Base-by-base conservation (phyloP, 1,140 invertebrate species). In the Xylocopa sonorina region DNA sequence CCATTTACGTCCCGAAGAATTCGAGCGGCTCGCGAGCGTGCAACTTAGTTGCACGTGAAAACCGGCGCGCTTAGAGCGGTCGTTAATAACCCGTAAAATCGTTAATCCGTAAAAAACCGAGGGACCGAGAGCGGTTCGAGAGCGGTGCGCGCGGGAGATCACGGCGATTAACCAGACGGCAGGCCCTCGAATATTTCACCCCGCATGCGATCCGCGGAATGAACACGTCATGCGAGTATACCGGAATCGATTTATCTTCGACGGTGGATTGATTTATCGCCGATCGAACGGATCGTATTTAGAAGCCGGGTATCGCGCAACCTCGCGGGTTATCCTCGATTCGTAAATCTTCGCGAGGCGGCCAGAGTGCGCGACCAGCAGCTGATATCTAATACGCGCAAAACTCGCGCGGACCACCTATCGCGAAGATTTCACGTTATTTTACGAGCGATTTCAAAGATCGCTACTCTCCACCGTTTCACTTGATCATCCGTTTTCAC, bases 211-310 rank as follows among this genome's bases (percentile, higher is more conserved):
- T 46, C 43, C 58, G 5, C 38, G 64, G 53, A 68, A 76, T 68
- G 74, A 76, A 76, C 64, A 67, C 74, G 43, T 76, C 74, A 76
- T 46, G 50, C 24, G 63, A 66, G 51, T 2, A 68, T 43, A 76
- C 48, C 24, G 32, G n/a, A 67, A 82, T 55, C 80, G 68, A 83
- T 83, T 82, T 73, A 83, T 83, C 48, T 53, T 41, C n/a, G 53
- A 68, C 75, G 43, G 27, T 21, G 55, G 67, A 78, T 78, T 83
- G 74, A 83, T 83, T 83, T 82, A 83, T 83, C 63, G 41, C 5
- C 48, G 41, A 67, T 71, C 66, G 55, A 48, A 29, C 68, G 62
- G 53, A 29, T 46, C 74, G 43, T 38, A 57, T 81, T 68, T 50
- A 55, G 73, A 81, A 67, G 50, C 66, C n/a, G n/a, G 43, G 50